Evolutionary conservation across 2,888 invertebrate genomes (phyloP).

Genomic region (Acanthosepion pharaonis): DNA sequence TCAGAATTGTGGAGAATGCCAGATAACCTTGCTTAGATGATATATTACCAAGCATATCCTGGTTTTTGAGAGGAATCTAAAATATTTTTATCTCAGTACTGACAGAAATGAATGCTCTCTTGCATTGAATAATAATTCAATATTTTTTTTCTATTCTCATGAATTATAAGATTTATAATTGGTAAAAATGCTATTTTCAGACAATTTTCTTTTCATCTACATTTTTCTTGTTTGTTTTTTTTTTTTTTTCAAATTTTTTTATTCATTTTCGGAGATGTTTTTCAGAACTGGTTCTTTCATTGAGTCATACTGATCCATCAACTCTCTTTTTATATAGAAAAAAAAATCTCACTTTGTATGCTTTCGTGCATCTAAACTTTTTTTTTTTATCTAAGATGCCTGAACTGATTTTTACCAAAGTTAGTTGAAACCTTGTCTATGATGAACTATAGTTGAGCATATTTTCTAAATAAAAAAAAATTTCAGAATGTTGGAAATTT

Average conservation of each 20-base stretch:
- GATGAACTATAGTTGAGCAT: background rate
- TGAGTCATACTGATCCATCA: background rate
- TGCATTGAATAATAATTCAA: conserved; percentile 6
- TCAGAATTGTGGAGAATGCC: background rate
- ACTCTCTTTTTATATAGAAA: background rate
- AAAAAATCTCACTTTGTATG: background rate
- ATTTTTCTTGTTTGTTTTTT: background rate
- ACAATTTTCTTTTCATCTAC: background rate
- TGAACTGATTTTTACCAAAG: background rate
- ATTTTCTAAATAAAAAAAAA: background rate
- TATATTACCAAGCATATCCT: too few species aligned
- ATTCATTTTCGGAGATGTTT: background rate
- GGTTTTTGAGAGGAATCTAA: background rate
- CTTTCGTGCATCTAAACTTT: background rate
- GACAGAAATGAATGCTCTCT: background rate
- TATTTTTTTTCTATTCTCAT: background rate
- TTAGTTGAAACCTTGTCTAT: background rate
- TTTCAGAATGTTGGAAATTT: background rate
- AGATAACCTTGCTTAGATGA: background rate
- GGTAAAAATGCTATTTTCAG: background rate
- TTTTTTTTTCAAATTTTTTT: background rate
- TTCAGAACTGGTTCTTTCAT: background rate
- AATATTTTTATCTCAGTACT: background rate
- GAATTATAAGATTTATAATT: background rate
- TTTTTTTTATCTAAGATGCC: background rate